These are phyloP conservation scores for Lycopodina hypogea DNA, from an alignment of 37 sponge, comb jelly and placozoan genomes.

Conservation along the genomic window DNA sequence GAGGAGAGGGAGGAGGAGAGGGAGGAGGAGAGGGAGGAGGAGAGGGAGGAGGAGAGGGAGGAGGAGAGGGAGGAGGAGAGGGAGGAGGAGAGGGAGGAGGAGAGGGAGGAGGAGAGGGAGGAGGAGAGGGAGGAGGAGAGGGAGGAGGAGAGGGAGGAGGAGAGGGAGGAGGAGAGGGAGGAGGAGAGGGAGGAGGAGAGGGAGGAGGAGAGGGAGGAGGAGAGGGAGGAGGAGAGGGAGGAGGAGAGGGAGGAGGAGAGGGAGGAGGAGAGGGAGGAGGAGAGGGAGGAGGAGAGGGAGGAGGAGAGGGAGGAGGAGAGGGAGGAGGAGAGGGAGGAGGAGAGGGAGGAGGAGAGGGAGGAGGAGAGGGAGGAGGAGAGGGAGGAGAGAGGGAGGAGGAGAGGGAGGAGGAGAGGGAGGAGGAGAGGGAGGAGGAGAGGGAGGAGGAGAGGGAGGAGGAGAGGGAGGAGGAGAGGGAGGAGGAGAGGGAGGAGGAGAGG, in stretches of 20 bases:
- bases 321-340: background rate
- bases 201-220: conserved; percentile 1
- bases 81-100: conserved; percentile 11
- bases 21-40: background rate
- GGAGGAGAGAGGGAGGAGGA: conserved; percentile 10
- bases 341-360: conserved; percentile 25
- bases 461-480: background rate
- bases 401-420: conserved; percentile 18
- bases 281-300: conserved; percentile 6
- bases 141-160: conserved; percentile 13
- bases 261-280: background rate
- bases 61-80: background rate
- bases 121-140: conserved; percentile 2
- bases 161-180: background rate
- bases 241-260: background rate
- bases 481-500: conserved; percentile 15
- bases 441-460: conserved; percentile 20
- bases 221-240: background rate
- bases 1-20: conserved; percentile 1
- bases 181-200: conserved; percentile 15
- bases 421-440: background rate
- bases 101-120: conserved; percentile 4
- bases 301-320: background rate
- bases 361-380: conserved; percentile 22
- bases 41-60: conserved; percentile 1